Base-by-base conservation (phyloP, 2,888 invertebrate genomes). In the Ormyrus nitidulus region DNA sequence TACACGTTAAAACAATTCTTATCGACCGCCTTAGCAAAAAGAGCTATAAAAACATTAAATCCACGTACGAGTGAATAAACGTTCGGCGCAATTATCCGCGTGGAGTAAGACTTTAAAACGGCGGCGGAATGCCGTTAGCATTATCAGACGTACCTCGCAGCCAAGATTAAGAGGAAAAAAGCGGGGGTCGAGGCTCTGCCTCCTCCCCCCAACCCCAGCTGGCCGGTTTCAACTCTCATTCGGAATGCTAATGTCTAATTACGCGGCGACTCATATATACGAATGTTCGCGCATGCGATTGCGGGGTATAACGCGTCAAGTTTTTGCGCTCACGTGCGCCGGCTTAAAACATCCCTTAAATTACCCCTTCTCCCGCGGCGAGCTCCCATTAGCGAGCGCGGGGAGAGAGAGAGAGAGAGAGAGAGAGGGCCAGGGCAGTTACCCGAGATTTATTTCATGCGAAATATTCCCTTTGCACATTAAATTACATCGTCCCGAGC, bases 311-410 rank as follows among this genome's bases (percentile, higher is more conserved):
- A 84, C 84, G 86, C 86, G 86, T 87, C 87, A 87, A 89, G 88
- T 90, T 90, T 90, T 90, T 90, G 89, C 84, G 85, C 72, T 79
- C 79, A 69, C 81, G 76, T 71, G 78, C 71, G 64, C 51, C 73
- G 86, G 89, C 90, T 90, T 89, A 89, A 90, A 90, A 89, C 89
- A 87, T 89, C 90, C 90, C 89, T 90, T 89, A 89, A 90, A 90
- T 90, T 90, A 90, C 87, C 88, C 86, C 87, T 88, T 89, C 48
- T n/a, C 10, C 51, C 56, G n/a, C 4, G 34, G n/a, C 48, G 34
- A 34, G 34, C 34, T 34, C 34, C 34, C 79, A 75, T 75, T 75
- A 75, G 74, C 64, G 62, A 19, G 44, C n/a, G 72, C 10, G 44
- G 44, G 74, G 66, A 13, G 73, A n/a, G 46, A 19, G 34, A 66